Evolutionary conservation across 2,113 vertebrate species (phyloP).

Genomic region (Lepisosteus osseus): DNA sequence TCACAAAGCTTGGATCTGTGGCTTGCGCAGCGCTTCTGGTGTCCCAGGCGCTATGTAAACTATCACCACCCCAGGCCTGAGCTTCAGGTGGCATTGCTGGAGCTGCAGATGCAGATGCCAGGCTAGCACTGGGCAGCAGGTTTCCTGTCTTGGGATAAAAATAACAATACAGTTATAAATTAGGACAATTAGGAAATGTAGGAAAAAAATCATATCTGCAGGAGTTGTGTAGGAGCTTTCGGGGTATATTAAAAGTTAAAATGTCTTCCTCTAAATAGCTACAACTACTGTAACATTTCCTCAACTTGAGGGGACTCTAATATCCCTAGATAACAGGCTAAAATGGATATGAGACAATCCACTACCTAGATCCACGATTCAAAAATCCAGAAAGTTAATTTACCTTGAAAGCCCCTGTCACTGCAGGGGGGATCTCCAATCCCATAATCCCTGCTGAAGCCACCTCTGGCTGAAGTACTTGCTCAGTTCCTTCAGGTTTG

Average conservation of each 20-base stretch:
- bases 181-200: too few relatives aligned
- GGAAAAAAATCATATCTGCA: too few relatives aligned
- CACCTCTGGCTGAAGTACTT: conserved; percentile 36
- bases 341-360: too few relatives aligned
- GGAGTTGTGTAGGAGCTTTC: too few relatives aligned
- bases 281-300: too few relatives aligned
- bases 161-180: not conserved
- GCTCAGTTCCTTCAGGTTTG: conserved; percentile 36
- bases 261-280: too few relatives aligned
- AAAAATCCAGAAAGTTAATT: not conserved
- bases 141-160: conserved; percentile 39
- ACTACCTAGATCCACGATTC: too few relatives aligned
- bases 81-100: conserved; percentile 14
- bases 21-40: conserved; percentile 28
- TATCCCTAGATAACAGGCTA: too few relatives aligned
- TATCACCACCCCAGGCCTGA: conserved; percentile 74
- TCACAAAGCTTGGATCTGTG: conserved; percentile 38
- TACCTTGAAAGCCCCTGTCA: conserved; percentile 68
- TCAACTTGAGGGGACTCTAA: too few relatives aligned
- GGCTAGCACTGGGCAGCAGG: conserved; percentile 43
- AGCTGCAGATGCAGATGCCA: conserved; percentile 26
- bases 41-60: conserved; percentile 81
- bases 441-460: conserved; percentile 62
- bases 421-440: conserved; percentile 65
- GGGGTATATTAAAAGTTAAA: too few relatives aligned